Evolutionary conservation across 1,140 invertebrate genomes (phyloP), one percentile per base, ranked within the genome.

Genomic region (Sycophaga agraensis): DNA sequence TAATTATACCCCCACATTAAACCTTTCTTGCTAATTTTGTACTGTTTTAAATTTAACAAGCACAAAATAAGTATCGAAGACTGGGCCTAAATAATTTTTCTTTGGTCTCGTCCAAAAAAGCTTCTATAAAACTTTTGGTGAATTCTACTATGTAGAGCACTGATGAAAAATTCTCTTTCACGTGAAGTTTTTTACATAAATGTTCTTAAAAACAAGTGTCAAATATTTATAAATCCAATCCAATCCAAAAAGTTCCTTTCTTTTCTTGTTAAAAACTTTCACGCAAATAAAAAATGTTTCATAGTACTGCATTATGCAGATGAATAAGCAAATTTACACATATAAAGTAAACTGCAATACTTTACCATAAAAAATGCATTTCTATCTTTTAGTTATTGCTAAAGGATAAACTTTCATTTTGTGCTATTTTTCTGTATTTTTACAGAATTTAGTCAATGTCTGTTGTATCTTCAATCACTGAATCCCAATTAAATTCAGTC

Each of bases 401-500:
- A 51, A 40, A 40, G 35, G 34, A 49, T 1, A 55, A 61, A 61
- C 50, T 55, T 61, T 55, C 50, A 46, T 46, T 62, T 63, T 65
- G 42, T 61, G 69, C 17, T 62, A n/a, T n/a, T n/a, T 28, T 51
- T 63, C 28, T 42, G 37, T 49, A 28, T 19, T 37, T 39, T 17
- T 39, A 55, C 42, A 46, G 17, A 42, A 28, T 58, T 70, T 67
- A 80, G 65, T 81, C 77, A 73, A 79, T 75, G 65, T 80, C 78
- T 45, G 84, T 84, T 39, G 85, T 87, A 70, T 91, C 89, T 68
- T 91, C 89, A 56, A 90, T 83, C 66, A 89, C 88, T 77, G 88
- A 89, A 77, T 93, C 90, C 91, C 91, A 93, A 80, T 92, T 91
- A 75, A 93, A 93, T 75, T 90, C 89, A 49, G 89, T 90, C 62